These are phyloP conservation scores for Teleogryllus occipitalis DNA, from an alignment of 1,140 invertebrate genomes.

Conservation along the genomic window DNA sequence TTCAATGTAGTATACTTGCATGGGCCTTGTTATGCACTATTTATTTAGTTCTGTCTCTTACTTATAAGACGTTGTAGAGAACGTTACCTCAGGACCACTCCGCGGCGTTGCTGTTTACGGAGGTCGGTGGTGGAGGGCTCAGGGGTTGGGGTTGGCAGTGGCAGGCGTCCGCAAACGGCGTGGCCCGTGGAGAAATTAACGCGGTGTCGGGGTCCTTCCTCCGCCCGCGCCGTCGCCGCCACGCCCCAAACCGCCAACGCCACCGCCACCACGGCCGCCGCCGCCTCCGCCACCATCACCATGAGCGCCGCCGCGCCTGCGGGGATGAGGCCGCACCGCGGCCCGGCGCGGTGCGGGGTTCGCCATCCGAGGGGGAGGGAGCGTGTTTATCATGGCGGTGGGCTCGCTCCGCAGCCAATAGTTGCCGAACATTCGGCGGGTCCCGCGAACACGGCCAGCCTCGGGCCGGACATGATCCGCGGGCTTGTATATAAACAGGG, in stretches of 20 bases:
- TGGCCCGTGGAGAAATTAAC: background rate
- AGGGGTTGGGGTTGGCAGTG: background rate
- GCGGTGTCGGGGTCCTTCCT: background rate
- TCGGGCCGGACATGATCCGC: conserved; percentile 2
- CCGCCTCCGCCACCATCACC: too few species aligned
- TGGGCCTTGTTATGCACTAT: too few species aligned
- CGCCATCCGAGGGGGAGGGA: background rate
- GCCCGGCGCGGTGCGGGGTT: background rate
- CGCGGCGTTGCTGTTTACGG: background rate
- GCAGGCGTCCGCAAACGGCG: background rate
- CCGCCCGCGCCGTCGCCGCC: too few species aligned
- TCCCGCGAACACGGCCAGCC: background rate
- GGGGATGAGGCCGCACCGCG: too few species aligned
- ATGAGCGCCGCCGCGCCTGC: too few species aligned
- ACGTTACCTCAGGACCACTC: too few species aligned
- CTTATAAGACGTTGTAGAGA: too few species aligned
- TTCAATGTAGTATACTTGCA: too few species aligned
- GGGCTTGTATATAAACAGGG: conserved; percentile 4
- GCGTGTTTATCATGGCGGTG: background rate
- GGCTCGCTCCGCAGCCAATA: background rate
- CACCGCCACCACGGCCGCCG: background rate
- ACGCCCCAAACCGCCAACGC: too few species aligned
- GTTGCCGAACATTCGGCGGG: conserved; percentile 2
- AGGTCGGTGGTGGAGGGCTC: background rate
- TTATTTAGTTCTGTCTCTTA: too few species aligned